Evolutionary conservation across 2,888 invertebrate species (phyloP).

Genomic region (Trissonchulus latispiculum): DNA sequence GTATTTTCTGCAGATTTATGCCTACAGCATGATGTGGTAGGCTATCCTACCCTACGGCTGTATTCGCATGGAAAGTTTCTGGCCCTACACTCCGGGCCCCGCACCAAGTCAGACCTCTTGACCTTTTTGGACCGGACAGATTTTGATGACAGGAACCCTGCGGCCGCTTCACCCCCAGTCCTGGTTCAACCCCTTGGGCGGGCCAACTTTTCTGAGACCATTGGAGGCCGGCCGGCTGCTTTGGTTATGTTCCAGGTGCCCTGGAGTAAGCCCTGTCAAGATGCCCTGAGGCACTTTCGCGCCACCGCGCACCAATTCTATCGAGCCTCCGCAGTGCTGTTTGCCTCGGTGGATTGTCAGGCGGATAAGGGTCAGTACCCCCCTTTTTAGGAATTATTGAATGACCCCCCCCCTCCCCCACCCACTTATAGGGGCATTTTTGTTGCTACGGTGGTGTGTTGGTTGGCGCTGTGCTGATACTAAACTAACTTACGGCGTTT

Average conservation of each 20-base stretch:
- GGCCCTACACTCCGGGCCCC: not conserved
- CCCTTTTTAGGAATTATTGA: too few species aligned
- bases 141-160: too few species aligned
- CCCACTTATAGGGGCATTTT: too few species aligned
- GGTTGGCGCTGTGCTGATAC: too few species aligned
- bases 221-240: not conserved
- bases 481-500: too few species aligned
- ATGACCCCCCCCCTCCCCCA: too few species aligned
- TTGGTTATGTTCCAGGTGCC: not conserved
- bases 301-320: not conserved
- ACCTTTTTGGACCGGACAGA: not conserved
- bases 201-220: not conserved
- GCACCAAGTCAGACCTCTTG: slow-evolving; percentile 4
- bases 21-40: too few species aligned
- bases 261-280: not conserved
- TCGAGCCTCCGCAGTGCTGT: not conserved
- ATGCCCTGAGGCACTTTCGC: not conserved
- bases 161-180: not conserved
- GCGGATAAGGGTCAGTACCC: not conserved
- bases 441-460: too few species aligned
- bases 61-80: slow-evolving; percentile 7
- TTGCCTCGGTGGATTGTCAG: not conserved
- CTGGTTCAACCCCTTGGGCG: not conserved
- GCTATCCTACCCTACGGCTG: not conserved
- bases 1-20: too few species aligned